Conservation (phyloP, 2,797 vertebrate species). For the Anisognathus igniventris region DNA sequence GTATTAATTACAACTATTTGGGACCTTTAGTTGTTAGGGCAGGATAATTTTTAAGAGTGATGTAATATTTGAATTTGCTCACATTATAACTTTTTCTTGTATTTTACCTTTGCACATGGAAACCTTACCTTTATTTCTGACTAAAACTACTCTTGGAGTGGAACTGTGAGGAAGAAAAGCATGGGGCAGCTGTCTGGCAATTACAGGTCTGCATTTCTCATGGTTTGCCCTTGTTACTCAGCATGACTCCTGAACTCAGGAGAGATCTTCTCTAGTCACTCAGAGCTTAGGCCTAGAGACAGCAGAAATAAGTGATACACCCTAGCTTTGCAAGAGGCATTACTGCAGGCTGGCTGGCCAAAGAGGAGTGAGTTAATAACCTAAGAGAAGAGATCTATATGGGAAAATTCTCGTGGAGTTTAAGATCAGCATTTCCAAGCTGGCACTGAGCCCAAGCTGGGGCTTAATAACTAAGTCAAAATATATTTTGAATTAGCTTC, state of each 20-base stretch:
- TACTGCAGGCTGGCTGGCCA: background rate
- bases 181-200: background rate
- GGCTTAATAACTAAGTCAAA: slow-evolving; percentile 42
- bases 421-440: background rate
- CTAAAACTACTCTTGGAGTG: background rate
- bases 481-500: slow-evolving; percentile 46
- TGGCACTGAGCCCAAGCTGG: background rate
- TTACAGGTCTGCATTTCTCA: background rate
- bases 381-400: background rate
- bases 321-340: background rate
- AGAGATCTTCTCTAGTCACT: background rate
- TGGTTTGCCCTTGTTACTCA: background rate
- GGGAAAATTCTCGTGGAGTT: background rate
- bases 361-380: background rate
- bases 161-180: background rate
- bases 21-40: background rate
- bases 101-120: background rate
- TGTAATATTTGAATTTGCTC: background rate
- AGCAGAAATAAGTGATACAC: background rate
- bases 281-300: background rate
- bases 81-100: background rate
- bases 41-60: background rate
- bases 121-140: background rate
- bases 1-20: background rate
- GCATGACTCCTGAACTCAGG: background rate